Percentiles rank a stretch among this genome's conserved stretches.
These are phyloP conservation scores for Hippocampus barbouri DNA, from an alignment of 2,113 vertebrate species.

Conservation along the genomic window DNA sequence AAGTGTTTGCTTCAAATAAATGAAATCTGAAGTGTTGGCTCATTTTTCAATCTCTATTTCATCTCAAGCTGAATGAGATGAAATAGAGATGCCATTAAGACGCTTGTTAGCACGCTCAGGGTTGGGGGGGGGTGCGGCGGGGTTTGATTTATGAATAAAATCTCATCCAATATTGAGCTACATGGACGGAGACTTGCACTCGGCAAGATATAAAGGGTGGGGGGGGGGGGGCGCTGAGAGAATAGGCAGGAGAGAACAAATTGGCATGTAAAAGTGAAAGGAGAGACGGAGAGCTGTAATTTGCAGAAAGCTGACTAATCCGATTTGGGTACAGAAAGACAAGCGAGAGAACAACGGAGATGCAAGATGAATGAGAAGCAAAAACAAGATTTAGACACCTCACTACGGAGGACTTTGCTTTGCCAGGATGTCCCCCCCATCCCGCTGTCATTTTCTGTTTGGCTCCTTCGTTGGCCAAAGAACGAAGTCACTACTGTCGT, in stretches of 20 bases:
- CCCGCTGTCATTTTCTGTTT: too few species aligned
- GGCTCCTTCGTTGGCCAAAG: too few species aligned
- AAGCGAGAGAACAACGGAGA: conserved; percentile 6
- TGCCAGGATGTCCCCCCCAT: too few species aligned
- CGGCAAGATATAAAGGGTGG: conserved; percentile 37
- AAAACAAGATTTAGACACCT: background rate
- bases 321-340: conserved; percentile 26
- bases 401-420: too few species aligned
- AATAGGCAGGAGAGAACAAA: conserved; percentile 48
- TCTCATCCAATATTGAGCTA: conserved; percentile 68
- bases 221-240: conserved; percentile 23
- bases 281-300: conserved; percentile 37
- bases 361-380: conserved; percentile 5
- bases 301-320: conserved; percentile 64
- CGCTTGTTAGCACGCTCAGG: conserved; percentile 19
- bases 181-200: conserved; percentile 41
- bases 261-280: conserved; percentile 57
- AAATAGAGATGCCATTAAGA: conserved; percentile 32
- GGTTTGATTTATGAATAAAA: conserved; percentile 61
- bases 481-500: too few species aligned
- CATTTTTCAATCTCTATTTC: conserved; percentile 1
- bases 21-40: background rate
- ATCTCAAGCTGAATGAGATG: conserved; percentile 14
- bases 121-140: conserved; percentile 28
- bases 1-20: background rate